These are phyloP conservation scores for Tringa solitaria DNA, from an alignment of 2,113 vertebrate genomes.

Conservation along the genomic window DNA sequence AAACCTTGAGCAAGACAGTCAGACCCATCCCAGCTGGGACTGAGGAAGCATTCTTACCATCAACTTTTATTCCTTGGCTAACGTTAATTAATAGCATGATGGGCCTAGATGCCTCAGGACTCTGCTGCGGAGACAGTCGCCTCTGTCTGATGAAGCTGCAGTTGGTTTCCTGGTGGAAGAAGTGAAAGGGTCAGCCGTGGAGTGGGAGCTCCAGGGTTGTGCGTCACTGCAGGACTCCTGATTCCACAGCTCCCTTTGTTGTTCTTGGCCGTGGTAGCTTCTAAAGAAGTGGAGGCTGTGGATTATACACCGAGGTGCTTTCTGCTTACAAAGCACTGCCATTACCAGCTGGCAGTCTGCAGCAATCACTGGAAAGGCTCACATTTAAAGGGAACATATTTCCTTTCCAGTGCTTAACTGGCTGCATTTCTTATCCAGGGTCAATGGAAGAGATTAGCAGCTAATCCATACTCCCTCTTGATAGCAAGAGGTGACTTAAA, in stretches of 20 bases:
- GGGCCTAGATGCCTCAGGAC: not conserved
- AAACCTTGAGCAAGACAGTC: not conserved
- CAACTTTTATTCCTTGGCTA: not conserved
- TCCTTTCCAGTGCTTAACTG: not conserved
- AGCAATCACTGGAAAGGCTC: not conserved
- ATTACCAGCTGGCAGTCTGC: not conserved
- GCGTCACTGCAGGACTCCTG: not conserved
- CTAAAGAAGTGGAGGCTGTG: not conserved
- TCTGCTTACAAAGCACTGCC: not conserved
- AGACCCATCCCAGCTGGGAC: not conserved
- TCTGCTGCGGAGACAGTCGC: not conserved
- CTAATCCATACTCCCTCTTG: not conserved
- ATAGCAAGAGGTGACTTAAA: not conserved
- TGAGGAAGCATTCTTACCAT: not conserved
- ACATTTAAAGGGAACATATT: not conserved
- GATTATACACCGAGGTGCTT: accelerated
- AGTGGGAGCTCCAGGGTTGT: not conserved
- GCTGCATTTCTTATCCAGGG: not conserved
- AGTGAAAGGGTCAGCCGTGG: not conserved
- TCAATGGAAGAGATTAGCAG: not conserved
- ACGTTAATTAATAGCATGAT: not conserved
- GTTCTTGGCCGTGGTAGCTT: not conserved
- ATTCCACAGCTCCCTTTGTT: not conserved
- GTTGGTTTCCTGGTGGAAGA: not conserved
- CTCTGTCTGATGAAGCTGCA: not conserved